Evolutionary conservation across 2,797 vertebrate species (phyloP).

Genomic region (Hydrolagus colliei): DNA sequence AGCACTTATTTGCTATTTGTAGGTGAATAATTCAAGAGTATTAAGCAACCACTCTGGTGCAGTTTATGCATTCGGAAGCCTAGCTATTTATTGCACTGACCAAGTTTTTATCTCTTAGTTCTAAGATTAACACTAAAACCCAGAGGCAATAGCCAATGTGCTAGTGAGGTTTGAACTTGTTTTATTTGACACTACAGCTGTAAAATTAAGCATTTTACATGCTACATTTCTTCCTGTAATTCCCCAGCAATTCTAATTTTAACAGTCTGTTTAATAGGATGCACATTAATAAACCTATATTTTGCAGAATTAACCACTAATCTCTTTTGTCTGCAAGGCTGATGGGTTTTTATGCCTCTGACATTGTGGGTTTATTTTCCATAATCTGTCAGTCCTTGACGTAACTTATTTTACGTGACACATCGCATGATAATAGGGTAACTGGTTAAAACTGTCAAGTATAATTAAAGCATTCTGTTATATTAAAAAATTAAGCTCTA

Average conservation of each 20-base stretch:
- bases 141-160: not conserved
- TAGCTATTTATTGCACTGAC: slow-evolving; percentile 17
- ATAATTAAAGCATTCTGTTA: not conserved
- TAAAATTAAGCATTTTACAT: not conserved
- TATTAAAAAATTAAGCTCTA: not conserved
- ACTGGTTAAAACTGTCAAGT: not conserved
- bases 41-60: not conserved
- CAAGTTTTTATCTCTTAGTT: slow-evolving; percentile 1
- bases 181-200: not conserved
- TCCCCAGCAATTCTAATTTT: no score
- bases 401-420: not conserved
- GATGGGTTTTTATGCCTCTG: no score
- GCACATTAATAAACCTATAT: no score
- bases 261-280: no score
- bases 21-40: not conserved
- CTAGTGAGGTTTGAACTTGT: not conserved
- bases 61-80: slow-evolving; percentile 4
- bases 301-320: not conserved
- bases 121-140: slow-evolving; percentile 1
- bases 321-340: not conserved
- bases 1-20: slow-evolving; percentile 6
- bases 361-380: not conserved
- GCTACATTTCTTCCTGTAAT: not conserved
- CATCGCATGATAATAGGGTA: not conserved
- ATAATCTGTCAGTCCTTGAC: not conserved